Evolutionary conservation across 2,888 invertebrate species (phyloP).

Genomic region (Epirrhoe tristata): DNA sequence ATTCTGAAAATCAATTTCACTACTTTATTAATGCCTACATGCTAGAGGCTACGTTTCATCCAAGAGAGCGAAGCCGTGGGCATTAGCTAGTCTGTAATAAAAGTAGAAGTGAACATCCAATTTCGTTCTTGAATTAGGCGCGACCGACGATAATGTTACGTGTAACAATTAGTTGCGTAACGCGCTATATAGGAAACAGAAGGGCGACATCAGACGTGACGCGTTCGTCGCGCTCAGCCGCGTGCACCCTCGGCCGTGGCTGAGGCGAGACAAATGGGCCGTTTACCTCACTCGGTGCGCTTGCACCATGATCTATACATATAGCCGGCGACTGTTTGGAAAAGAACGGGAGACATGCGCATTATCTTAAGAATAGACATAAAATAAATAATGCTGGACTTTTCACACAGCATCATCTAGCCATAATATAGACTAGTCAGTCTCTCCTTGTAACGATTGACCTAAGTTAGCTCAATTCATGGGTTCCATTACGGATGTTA

Average conservation of each 20-base stretch:
- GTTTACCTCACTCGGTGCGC: conserved; percentile 18
- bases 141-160: conserved; percentile 3
- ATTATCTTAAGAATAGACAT: neutral
- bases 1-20: too few species aligned
- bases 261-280: conserved; percentile 29
- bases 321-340: neutral
- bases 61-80: too few species aligned
- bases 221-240: conserved; percentile 24
- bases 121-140: neutral
- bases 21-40: too few species aligned
- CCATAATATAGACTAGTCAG: too few species aligned
- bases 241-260: conserved; percentile 21
- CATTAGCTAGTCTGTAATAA: neutral
- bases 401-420: too few species aligned
- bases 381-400: too few species aligned
- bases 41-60: too few species aligned
- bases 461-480: neutral
- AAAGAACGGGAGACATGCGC: neutral
- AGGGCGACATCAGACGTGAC: conserved; percentile 22
- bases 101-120: neutral
- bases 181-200: conserved; percentile 25
- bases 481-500: too few species aligned
- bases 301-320: conserved; percentile 3
- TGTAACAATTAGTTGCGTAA: conserved; percentile 20
- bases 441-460: neutral